Evolutionary conservation across 2,113 vertebrate species (phyloP).

Genomic region (sheep (Ovis aries)): ARS-UI_Ramb_v3.0 NC_056056.1:135792001-135792500

Average conservation of each 20-base stretch:
- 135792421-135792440: constrained; percentile 8
- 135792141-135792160: constrained; percentile 21
- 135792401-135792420: not conserved
- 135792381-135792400: not conserved
- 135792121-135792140: not conserved
- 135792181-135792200: not conserved
- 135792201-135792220: not conserved
- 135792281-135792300: not conserved
- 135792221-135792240: not conserved
- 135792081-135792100: not conserved
- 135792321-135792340: not conserved
- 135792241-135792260: constrained; percentile 10
- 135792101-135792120: not conserved
- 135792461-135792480: constrained; percentile 8
- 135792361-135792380: not conserved
- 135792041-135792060: not conserved
- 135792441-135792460: not conserved
- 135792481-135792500: not conserved
- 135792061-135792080: not conserved
- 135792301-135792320: not conserved
- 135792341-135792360: not conserved
- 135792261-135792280: not conserved
- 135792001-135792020: not conserved
- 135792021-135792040: not conserved
- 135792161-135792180: constrained; percentile 9